phyloP scores from a whole-genome alignment of 1,140 invertebrate species.

The Drosophila jambulina region DNA sequence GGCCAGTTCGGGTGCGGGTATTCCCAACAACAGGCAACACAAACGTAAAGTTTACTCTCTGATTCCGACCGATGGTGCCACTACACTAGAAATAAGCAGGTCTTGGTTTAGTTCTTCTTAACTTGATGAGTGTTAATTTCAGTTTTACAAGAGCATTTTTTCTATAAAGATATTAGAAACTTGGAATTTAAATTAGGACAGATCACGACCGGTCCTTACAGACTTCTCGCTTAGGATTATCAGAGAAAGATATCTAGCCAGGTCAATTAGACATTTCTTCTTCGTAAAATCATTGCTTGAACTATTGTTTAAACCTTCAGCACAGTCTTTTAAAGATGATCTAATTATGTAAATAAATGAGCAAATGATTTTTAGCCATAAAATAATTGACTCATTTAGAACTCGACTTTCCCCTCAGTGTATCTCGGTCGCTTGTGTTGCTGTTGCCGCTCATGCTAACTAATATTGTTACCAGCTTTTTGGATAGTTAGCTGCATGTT shows the following conservation, averaged over 20 bases:
- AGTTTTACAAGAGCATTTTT: no score
- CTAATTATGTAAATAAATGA: no score
- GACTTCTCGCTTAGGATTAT: no score
- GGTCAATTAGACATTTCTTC: not conserved
- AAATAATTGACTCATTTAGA: not conserved
- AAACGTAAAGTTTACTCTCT: slow-evolving; percentile 71
- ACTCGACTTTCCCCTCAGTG: not conserved
- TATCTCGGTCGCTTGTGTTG: slow-evolving; percentile 24
- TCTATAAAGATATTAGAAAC: no score
- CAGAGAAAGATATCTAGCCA: not conserved
- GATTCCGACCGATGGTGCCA: slow-evolving; percentile 35
- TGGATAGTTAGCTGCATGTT: slow-evolving; percentile 81
- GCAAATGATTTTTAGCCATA: not conserved
- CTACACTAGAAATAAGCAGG: slow-evolving; percentile 3
- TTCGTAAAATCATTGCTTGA: not conserved
- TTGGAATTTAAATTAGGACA: no score
- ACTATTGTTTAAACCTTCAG: not conserved
- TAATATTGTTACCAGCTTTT: slow-evolving; percentile 81
- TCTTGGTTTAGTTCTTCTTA: fast-evolving
- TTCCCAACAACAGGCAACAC: slow-evolving; percentile 40
- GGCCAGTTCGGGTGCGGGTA: slow-evolving; percentile 52
- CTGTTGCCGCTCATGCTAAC: slow-evolving; percentile 56
- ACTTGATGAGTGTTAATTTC: not conserved
- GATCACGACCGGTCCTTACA: not conserved
- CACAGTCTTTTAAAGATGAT: no score